A percentile compares a stretch with the other conserved stretches of the same genome.
phyloP scores from a whole-genome alignment of 2,888 invertebrate species.

The Xestia xanthographa region DNA sequence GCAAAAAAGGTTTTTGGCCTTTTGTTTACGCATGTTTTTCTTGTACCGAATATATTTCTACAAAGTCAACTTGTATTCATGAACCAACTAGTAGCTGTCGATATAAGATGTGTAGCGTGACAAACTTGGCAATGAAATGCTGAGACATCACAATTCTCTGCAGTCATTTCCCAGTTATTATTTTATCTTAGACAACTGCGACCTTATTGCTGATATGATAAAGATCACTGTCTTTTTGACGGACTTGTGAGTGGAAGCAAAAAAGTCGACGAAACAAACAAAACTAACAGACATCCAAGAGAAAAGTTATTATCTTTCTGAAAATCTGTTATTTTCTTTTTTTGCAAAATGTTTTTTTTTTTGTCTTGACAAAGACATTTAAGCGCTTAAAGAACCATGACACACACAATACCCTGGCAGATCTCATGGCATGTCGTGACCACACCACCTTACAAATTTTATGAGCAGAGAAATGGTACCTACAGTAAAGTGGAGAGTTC shows the following conservation, averaged over 20 bases:
- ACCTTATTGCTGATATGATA: neutral
- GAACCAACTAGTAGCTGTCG: neutral
- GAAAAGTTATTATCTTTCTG: neutral
- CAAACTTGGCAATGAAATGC: neutral
- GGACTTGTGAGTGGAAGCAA: no score
- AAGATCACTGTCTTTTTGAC: neutral
- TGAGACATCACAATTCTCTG: no score
- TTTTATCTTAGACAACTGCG: neutral
- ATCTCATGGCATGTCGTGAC: neutral
- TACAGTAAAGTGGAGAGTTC: neutral
- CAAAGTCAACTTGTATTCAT: neutral
- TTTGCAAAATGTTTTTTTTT: neutral
- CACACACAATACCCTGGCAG: neutral
- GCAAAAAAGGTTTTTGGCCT: neutral
- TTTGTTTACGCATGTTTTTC: neutral
- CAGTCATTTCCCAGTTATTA: neutral
- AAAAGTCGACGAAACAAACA: no score
- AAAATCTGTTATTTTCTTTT: neutral
- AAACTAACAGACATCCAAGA: no score
- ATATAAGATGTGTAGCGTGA: neutral
- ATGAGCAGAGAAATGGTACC: neutral
- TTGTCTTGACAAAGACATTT: neutral
- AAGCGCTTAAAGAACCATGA: neutral
- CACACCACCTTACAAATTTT: neutral
- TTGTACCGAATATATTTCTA: neutral